Conservation (phyloP, 2,888 invertebrate species). For the Sarcophaga carnaria region DNA sequence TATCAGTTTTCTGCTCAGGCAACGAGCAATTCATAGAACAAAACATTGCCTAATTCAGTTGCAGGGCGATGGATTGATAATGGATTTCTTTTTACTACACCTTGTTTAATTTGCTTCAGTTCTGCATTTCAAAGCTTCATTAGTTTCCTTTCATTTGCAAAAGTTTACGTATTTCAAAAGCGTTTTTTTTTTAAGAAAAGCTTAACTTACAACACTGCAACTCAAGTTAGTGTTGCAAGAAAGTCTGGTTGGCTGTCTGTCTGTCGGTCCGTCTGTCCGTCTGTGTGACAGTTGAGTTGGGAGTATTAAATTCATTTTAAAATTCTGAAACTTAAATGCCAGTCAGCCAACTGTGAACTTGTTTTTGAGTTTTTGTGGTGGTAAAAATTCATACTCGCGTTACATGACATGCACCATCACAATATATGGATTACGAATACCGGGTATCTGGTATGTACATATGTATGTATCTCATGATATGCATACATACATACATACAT, state of each 20-base stretch:
- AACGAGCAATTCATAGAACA: no score
- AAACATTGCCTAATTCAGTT: no score
- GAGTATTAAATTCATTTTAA: constrained; percentile 39
- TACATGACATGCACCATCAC: neutral
- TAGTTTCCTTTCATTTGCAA: no score
- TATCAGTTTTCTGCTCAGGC: no score
- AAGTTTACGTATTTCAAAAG: no score
- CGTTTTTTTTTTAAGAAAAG: no score
- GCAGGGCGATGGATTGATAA: no score
- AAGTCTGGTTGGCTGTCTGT: neutral
- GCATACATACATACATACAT: neutral
- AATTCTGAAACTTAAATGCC: constrained; percentile 9
- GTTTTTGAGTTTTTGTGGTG: constrained; percentile 26
- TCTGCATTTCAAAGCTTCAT: no score
- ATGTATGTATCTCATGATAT: neutral
- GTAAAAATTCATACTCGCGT: constrained; percentile 22
- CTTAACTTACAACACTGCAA: no score
- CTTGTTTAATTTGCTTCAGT: no score
- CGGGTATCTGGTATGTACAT: neutral
- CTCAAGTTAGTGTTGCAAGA: no score
- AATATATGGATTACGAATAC: neutral
- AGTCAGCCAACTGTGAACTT: constrained; percentile 46
- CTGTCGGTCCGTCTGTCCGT: neutral
- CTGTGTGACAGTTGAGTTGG: neutral
- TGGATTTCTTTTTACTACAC: no score